Percentiles rank a stretch among this genome's conserved stretches.
Conservation (phyloP, 2,888 invertebrate species). For the Aleiodes testaceus region DNA sequence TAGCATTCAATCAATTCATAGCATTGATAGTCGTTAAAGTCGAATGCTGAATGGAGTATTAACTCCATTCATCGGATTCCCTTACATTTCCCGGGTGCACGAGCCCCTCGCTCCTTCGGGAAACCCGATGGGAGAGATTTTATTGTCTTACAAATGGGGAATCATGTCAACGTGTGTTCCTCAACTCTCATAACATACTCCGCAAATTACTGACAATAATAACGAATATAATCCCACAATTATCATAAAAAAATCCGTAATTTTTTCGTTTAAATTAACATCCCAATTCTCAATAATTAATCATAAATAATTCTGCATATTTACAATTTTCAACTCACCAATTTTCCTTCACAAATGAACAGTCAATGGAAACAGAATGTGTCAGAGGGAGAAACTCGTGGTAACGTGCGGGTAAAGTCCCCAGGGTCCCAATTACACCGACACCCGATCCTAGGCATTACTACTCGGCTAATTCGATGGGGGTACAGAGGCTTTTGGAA, state of each 20-base stretch:
- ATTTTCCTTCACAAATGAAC: not conserved
- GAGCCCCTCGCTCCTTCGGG: slow-evolving; percentile 25
- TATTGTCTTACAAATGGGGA: slow-evolving; percentile 46
- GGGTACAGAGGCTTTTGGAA: slow-evolving; percentile 52
- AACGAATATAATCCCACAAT: too few species aligned
- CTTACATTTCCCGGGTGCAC: slow-evolving; percentile 61
- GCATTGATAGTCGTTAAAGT: slow-evolving; percentile 37
- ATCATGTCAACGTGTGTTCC: slow-evolving; percentile 22
- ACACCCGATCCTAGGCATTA: slow-evolving; percentile 72
- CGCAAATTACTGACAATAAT: slow-evolving; percentile 55
- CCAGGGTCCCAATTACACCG: slow-evolving; percentile 73
- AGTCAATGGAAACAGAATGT: slow-evolving; percentile 31
- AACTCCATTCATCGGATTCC: slow-evolving; percentile 61
- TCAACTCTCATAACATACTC: slow-evolving; percentile 53
- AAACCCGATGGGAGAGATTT: slow-evolving; percentile 35
- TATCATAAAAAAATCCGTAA: not conserved
- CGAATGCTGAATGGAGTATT: slow-evolving; percentile 34
- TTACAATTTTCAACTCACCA: not conserved
- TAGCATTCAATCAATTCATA: slow-evolving; percentile 32
- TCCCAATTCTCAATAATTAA: not conserved
- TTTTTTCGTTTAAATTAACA: too few species aligned
- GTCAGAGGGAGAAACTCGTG: slow-evolving; percentile 36
- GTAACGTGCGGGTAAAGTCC: slow-evolving; percentile 61
- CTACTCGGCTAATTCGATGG: slow-evolving; percentile 70
- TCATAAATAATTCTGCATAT: not conserved